phyloP scores from a whole-genome alignment of 2,888 invertebrate species.

The Encarsia formosa region DNA sequence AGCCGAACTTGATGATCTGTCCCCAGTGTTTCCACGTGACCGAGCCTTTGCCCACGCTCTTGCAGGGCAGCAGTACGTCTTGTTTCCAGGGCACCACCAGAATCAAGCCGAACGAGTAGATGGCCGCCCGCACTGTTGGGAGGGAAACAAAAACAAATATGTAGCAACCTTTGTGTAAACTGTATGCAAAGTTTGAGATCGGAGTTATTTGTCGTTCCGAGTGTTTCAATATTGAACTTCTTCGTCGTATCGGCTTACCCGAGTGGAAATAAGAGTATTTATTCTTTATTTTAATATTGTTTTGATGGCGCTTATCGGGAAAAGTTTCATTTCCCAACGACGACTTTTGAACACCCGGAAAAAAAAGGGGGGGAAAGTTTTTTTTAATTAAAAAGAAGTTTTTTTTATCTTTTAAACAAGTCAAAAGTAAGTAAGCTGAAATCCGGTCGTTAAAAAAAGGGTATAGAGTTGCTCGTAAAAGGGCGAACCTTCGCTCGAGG shows the following conservation, averaged over 20 bases:
- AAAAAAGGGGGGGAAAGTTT: no score
- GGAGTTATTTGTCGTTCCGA: background rate
- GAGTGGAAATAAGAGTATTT: no score
- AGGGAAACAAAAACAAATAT: background rate
- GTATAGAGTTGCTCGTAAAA: background rate
- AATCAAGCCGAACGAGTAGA: conserved; percentile 50
- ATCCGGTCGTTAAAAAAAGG: background rate
- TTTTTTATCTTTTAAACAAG: no score
- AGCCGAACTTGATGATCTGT: conserved; percentile 61
- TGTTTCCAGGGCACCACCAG: conserved; percentile 74
- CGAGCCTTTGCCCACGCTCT: conserved; percentile 77
- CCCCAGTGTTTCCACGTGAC: conserved; percentile 78
- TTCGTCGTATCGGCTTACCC: no score
- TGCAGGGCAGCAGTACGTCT: conserved; percentile 76
- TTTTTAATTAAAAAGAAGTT: no score
- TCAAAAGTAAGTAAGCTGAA: no score
- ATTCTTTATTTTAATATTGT: no score
- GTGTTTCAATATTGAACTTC: background rate
- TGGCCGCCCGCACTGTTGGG: conserved; percentile 48
- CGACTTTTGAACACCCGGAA: no score
- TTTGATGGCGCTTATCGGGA: no score
- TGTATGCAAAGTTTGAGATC: background rate
- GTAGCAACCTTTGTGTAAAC: background rate
- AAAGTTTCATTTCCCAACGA: no score
- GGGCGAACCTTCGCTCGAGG: conserved; percentile 49